Base-by-base conservation (phyloP, 2,113 vertebrate species). In the Canis aureus region DNA sequence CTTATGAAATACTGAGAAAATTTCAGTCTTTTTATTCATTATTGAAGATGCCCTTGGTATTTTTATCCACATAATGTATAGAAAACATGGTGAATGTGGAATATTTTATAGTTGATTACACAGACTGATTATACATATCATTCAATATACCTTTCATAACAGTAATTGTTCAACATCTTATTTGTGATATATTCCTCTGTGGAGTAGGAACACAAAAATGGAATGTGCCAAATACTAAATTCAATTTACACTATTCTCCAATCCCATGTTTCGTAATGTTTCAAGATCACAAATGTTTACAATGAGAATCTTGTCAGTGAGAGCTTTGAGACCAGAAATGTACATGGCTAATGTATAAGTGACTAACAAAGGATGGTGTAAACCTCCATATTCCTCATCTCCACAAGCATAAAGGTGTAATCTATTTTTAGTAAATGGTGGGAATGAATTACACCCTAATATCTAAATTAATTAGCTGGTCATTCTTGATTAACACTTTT, bases 401-500 rank as follows among this genome's bases (percentile, higher is more conserved):
- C 55, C 91, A 84, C 51, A 95, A 87, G 17, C 86, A 89, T 51
- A 96, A 85, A 96, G 0, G 82, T 0, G 22, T 23, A 38, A 57
- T 96, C 97, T 98, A 94, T 97, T 95, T 97, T 53, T 73, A 93
- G 64, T 73, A 97, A 97, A 98, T 97, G 89, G 93, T 97, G 94
- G 49, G 95, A 88, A 38, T 87, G 83, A 96, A 94, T 94, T 94
- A 83, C 60, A 91, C 78, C 64, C 87, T 95, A 66, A 82, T 95
- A 25, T 87, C 67, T 97, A 71, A 93, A 96, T 92, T 17, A 92
- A 97, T 64, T 95, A 97, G 64, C 73, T 55, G 43, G 62, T 69
- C 73, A 97, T 94, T 94, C 57, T 98, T 98, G 60, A 86, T 98
- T 98, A 98, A 97, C 57, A 88, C 76, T 98, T 97, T 51, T 64